Evolutionary conservation across 2,888 invertebrate species (phyloP), one percentile per base, ranked within the genome.

Genomic region (Candidula unifasciata): DNA sequence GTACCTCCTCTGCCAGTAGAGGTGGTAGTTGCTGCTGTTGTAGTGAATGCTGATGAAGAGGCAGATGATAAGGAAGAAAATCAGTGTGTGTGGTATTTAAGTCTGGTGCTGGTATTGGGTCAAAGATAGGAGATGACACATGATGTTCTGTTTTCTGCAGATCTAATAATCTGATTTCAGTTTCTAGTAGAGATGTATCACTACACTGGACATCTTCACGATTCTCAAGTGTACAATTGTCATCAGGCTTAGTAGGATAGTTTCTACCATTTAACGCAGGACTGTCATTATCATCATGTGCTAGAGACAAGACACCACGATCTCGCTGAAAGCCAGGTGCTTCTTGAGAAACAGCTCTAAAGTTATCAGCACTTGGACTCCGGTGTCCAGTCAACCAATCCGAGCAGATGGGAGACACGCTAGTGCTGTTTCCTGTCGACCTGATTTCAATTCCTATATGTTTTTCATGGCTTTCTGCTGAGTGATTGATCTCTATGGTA

Each of bases 401-500:
- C 21, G 71, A 66, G 30, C 66, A 71, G 27, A 60, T 54, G 8
- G 80, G 73, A 24, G 74, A 79, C 13, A 30, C 54, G 74, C 80
- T 84, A 44, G 44, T 52, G n/a, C 73, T 74, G 54, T 35, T 80
- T 27, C 33, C 57, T 44, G 66, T 73, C 24, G 81, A 37, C 30
- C 33, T 77, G 52, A 82, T 78, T 33, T 81, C 82, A 66, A 87
- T 82, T 57, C 82, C 86, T 66, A 87, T 85, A 24, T 81, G 66
- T 80, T 83, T 77, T 74, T 83, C 78, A 76, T 80, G 77, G 80
- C 77, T 82, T 30, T 86, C 87, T 78, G 86, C 85, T 30, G 86
- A 84, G 76, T 89, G 88, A 54, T 87, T 87, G 71, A 91, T 89
- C 77, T 89, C 89, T 16, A 91, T 88, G n/a, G 90, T 91, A 16